These are phyloP conservation scores for Eurytoma californica DNA, from an alignment of 2,888 invertebrate species.

Conservation along the genomic window DNA sequence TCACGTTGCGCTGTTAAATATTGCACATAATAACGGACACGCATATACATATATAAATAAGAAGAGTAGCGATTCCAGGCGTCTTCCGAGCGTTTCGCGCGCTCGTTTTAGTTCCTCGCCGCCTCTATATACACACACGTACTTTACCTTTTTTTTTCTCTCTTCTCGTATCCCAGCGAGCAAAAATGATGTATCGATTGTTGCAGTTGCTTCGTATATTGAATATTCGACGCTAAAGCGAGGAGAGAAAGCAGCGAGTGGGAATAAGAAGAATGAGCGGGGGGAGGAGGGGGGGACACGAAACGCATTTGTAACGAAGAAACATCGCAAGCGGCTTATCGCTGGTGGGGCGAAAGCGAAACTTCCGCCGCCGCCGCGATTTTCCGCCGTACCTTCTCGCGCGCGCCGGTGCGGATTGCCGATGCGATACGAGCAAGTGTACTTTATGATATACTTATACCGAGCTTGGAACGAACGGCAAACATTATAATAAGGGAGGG, in stretches of 20 bases:
- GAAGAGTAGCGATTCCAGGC: constrained; percentile 3
- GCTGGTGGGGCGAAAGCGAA: constrained; percentile 2
- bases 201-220: constrained; percentile 37
- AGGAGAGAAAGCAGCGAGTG: constrained; percentile 28
- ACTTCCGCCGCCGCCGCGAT: constrained; percentile 29
- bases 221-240: constrained; percentile 41
- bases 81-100: constrained; percentile 1
- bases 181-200: constrained; percentile 50
- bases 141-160: neutral
- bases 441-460: constrained; percentile 44
- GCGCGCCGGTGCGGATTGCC: constrained; percentile 33
- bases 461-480: constrained; percentile 14
- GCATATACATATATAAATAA: constrained; percentile 30
- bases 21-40: constrained; percentile 46
- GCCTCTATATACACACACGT: neutral
- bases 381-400: constrained; percentile 18
- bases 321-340: constrained; percentile 42
- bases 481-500: constrained; percentile 26
- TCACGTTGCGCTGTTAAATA: constrained; percentile 49
- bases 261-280: constrained; percentile 40
- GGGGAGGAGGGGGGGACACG: constrained; percentile 22
- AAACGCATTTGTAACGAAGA: constrained; percentile 52
- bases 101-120: constrained; percentile 29
- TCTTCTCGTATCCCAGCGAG: neutral
- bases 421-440: constrained; percentile 47